Percentiles rank a stretch among this genome's conserved stretches.
These are phyloP conservation scores for Austrofundulus limnaeus DNA, from an alignment of 2,113 vertebrate species.

Conservation along the genomic window DNA sequence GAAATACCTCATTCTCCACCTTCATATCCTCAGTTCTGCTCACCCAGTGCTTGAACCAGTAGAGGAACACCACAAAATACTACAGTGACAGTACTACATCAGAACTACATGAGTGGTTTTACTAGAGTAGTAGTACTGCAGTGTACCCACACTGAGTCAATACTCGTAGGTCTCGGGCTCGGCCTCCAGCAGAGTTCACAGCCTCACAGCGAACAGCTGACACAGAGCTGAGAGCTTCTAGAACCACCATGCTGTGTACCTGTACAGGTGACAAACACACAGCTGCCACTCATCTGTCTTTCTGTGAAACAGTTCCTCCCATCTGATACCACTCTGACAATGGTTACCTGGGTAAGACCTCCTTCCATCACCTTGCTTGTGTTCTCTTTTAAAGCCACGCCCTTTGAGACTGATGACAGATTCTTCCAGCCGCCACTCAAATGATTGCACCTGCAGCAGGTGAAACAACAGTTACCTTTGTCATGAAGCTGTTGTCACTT, in stretches of 20 bases:
- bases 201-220: slow-evolving; percentile 84
- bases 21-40: too few relatives aligned
- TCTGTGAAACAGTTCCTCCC: background rate
- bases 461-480: background rate
- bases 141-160: slow-evolving; percentile 77
- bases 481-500: too few relatives aligned
- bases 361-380: slow-evolving; percentile 58
- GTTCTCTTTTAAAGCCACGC: slow-evolving; percentile 76
- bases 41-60: background rate
- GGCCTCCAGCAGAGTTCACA: slow-evolving; percentile 79
- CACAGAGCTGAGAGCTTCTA: slow-evolving; percentile 77
- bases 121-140: background rate
- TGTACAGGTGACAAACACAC: slow-evolving; percentile 50
- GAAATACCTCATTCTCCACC: too few relatives aligned
- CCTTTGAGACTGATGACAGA: slow-evolving; percentile 37
- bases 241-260: slow-evolving; percentile 84
- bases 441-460: slow-evolving; percentile 67
- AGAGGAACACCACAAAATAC: background rate
- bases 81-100: background rate
- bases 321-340: background rate
- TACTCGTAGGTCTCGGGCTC: slow-evolving; percentile 83
- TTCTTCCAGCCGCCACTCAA: slow-evolving; percentile 65
- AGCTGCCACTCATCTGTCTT: background rate
- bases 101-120: too few relatives aligned
- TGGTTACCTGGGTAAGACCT: slow-evolving; percentile 51